Evolutionary conservation across 2,113 vertebrate genomes (phyloP).

Genomic region (Microtus oregoni): DNA sequence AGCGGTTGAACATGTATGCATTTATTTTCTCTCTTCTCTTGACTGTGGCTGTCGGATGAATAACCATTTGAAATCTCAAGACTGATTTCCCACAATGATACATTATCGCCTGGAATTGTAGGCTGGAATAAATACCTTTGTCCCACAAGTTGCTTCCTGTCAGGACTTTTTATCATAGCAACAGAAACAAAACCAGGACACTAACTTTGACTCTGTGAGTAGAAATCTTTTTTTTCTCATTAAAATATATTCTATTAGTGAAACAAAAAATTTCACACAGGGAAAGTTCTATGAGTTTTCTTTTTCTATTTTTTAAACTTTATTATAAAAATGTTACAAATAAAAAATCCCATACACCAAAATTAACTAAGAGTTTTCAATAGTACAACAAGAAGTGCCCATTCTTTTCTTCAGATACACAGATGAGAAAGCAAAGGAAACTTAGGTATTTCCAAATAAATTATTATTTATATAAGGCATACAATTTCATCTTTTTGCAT

Average conservation of each 20-base stretch:
- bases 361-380: background rate
- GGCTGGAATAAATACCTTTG: background rate
- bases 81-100: too few species aligned
- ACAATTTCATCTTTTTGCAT: conserved; percentile 14
- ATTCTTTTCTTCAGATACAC: background rate
- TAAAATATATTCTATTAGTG: background rate
- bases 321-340: background rate
- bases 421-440: conserved; percentile 34
- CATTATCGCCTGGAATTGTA: background rate
- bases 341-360: background rate
- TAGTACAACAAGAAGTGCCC: background rate
- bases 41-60: background rate
- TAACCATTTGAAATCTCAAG: background rate
- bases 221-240: background rate
- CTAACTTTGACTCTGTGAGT: background rate
- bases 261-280: background rate
- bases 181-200: background rate
- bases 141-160: background rate
- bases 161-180: background rate
- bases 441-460: conserved; percentile 8
- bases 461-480: conserved; percentile 38
- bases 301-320: background rate
- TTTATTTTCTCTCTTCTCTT: too few species aligned
- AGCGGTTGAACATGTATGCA: too few species aligned
- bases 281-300: background rate